phyloP scores from a whole-genome alignment of 2,113 vertebrate species.

The Naja naja region DNA sequence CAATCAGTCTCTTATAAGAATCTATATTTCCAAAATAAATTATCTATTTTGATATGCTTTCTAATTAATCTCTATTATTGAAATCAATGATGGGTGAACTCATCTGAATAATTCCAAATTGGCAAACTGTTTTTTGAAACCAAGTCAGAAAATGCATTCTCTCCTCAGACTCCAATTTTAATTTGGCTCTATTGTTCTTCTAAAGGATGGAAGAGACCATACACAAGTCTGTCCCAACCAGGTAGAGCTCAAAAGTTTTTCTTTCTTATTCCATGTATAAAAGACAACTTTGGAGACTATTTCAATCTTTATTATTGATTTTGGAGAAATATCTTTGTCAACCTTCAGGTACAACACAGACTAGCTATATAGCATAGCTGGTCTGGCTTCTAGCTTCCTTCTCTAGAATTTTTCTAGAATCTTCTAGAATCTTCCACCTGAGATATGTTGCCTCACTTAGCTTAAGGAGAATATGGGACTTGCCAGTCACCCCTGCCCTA shows the following conservation, averaged over 20 bases:
- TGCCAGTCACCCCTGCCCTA: not conserved
- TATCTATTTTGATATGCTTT: not conserved
- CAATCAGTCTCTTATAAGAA: not conserved
- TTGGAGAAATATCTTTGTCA: not conserved
- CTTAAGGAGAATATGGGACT: not conserved
- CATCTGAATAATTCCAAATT: not conserved
- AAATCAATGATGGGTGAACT: not conserved
- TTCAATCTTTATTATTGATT: not conserved
- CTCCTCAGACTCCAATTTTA: not conserved
- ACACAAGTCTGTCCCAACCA: not conserved
- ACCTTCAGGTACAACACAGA: not conserved
- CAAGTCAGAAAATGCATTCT: not conserved
- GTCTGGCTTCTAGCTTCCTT: not conserved
- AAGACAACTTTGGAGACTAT: not conserved
- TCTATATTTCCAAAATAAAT: not conserved
- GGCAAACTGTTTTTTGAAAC: not conserved
- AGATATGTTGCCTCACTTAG: not conserved
- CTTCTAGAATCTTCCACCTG: not conserved
- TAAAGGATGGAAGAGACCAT: not conserved
- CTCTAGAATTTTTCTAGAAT: not conserved
- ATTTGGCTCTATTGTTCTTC: not conserved
- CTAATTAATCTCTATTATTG: not conserved
- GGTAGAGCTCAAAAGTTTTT: not conserved
- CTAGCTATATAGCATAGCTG: not conserved
- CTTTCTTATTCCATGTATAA: not conserved